Percentiles rank a stretch among this genome's conserved stretches.
phyloP scores from a whole-genome alignment of 2,888 invertebrate genomes.

The Physocephala rufipes region DNA sequence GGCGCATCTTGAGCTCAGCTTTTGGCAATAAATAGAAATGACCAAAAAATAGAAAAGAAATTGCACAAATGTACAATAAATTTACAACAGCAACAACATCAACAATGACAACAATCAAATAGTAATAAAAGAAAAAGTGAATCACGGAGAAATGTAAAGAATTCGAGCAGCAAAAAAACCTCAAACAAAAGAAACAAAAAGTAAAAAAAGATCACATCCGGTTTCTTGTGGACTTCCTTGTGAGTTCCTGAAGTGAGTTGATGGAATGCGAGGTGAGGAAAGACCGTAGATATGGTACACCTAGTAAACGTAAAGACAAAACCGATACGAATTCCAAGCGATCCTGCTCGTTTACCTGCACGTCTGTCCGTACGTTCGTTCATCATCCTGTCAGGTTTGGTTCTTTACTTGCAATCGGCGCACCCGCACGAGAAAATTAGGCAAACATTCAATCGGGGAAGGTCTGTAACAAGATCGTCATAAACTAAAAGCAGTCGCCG shows the following conservation, averaged over 20 bases:
- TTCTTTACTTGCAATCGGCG: no score
- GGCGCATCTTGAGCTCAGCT: constrained; percentile 44
- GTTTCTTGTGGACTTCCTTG: constrained; percentile 64
- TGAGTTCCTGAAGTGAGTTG: constrained; percentile 55
- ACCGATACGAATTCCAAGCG: constrained; percentile 27
- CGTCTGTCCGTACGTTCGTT: constrained; percentile 15
- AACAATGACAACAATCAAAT: no score
- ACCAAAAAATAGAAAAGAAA: constrained; percentile 4
- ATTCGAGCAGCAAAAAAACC: constrained; percentile 10
- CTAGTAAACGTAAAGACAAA: no score
- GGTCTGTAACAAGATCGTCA: neutral
- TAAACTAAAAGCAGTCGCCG: constrained; percentile 30
- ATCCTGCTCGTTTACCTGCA: constrained; percentile 8
- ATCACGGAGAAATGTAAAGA: no score
- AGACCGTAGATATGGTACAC: no score
- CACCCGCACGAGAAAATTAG: constrained; percentile 59
- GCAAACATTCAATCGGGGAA: constrained; percentile 49
- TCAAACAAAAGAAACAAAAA: constrained; percentile 49
- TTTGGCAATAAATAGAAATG: constrained; percentile 12
- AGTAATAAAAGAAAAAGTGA: no score
- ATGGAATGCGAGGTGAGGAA: no score
- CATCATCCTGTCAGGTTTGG: no score
- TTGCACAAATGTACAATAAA: constrained; percentile 29
- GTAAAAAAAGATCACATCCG: constrained; percentile 63
- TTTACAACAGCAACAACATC: neutral